phyloP scores from a whole-genome alignment of 2,888 invertebrate genomes.

The Philereme transversata region DNA sequence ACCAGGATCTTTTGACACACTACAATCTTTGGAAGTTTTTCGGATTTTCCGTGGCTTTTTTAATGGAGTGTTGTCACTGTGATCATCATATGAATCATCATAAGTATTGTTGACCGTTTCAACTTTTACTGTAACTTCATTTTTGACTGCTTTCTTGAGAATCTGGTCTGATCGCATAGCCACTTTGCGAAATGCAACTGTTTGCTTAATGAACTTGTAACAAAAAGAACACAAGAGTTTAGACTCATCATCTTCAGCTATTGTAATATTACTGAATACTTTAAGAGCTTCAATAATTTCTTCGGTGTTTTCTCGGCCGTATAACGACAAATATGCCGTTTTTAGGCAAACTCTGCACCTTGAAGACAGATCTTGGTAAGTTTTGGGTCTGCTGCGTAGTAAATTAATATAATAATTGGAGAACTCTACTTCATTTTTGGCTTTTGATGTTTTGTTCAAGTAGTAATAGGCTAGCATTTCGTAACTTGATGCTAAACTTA shows the following conservation, averaged over 20 bases:
- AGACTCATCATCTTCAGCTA: slow-evolving; percentile 57
- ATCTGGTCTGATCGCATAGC: slow-evolving; percentile 56
- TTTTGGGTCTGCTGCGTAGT: slow-evolving; percentile 26
- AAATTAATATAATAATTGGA: slow-evolving; percentile 37
- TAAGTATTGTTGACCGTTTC: slow-evolving; percentile 22
- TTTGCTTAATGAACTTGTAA: slow-evolving; percentile 56
- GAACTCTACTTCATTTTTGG: slow-evolving; percentile 27
- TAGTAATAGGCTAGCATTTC: slow-evolving; percentile 38
- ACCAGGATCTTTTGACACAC: too few relatives aligned
- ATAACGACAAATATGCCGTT: slow-evolving; percentile 34
- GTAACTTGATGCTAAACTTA: not conserved
- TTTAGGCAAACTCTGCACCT: slow-evolving; percentile 40
- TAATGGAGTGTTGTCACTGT: slow-evolving; percentile 39
- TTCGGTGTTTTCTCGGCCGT: slow-evolving; percentile 22
- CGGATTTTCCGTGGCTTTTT: slow-evolving; percentile 30
- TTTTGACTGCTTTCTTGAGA: slow-evolving; percentile 50
- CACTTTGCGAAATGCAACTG: slow-evolving; percentile 58
- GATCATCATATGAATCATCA: slow-evolving; percentile 30
- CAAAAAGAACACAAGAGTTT: slow-evolving; percentile 63
- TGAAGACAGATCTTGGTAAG: slow-evolving; percentile 9
- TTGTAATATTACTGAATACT: slow-evolving; percentile 49
- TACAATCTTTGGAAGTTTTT: slow-evolving; percentile 3
- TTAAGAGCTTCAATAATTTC: slow-evolving; percentile 26
- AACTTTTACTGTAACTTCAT: slow-evolving; percentile 32
- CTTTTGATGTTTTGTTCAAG: slow-evolving; percentile 33